Base-by-base conservation (phyloP, 2,888 invertebrate species). In the Clitarchus hookeri region DNA sequence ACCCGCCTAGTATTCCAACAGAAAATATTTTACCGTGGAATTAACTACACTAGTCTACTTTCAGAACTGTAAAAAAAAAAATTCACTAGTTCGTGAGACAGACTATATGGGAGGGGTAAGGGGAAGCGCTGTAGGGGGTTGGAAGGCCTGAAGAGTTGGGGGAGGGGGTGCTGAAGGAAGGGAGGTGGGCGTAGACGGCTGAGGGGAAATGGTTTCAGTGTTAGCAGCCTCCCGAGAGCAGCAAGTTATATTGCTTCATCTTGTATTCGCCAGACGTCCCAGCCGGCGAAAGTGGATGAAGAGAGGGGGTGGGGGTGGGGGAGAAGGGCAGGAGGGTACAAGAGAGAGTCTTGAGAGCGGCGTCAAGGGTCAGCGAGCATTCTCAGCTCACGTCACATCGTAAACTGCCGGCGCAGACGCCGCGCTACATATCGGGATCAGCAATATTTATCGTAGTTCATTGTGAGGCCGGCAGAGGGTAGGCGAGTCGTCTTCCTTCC, bases 211-310 rank as follows among this genome's bases (percentile, higher is more conserved):
- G 65, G 65, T 65, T 65, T 65, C 65, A 65, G 65, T 65, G 65
- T 65, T 65, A 65, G 65, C 65, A 65, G 65, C 23, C 65, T 65
- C 65, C 65, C 65, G 65, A 65, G 65, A 65, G 65, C 19, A 65
- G 65, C 65, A 65, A 65, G 65, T 65, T 65, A 65, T 65, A 65
- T 65, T 65, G 65, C 65, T 65, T 65, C 65, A 65, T 65, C 65
- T 65, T 65, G 65, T 65, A 65, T 65, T 65, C 65, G 65, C 65
- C n/a, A 65, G 65, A 65, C 65, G 65, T 65, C 65, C 65, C 65
- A 65, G 65, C 12, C 53, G 53, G 53, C 53, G 53, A 53, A 19
- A 53, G 8, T 0, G 53, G 53, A 16, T 8, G 53, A 53, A 0
- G 53, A 53, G 8, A 8, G 53, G 53, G 53, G 8, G 53, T 2